These are phyloP conservation scores for Phainopepla nitens DNA, from an alignment of 2,113 vertebrate genomes.

Conservation along the genomic window DNA sequence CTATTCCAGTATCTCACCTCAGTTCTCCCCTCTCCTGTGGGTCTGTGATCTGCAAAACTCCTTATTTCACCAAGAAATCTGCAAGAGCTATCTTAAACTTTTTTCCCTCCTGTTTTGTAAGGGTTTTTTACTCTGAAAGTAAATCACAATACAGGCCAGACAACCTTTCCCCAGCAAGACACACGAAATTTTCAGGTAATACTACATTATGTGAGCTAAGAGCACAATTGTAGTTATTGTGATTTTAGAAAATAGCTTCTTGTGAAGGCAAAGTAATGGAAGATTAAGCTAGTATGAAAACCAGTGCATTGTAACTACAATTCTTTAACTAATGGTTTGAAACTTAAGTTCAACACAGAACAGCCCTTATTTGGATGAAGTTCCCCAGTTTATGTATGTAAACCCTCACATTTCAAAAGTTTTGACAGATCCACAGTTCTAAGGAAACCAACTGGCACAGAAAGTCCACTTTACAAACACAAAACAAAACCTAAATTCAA, in stretches of 20 bases:
- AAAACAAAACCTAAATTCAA: background rate
- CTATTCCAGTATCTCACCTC: background rate
- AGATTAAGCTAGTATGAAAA: background rate
- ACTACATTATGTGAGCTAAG: background rate
- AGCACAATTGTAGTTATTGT: background rate
- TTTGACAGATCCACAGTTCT: background rate
- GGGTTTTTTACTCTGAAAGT: background rate
- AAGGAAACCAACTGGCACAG: background rate
- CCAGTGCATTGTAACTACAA: background rate
- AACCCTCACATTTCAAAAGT: background rate
- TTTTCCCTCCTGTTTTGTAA: background rate
- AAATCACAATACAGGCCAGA: background rate
- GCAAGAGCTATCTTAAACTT: background rate
- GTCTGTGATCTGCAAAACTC: background rate
- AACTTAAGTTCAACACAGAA: background rate
- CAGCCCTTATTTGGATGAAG: background rate
- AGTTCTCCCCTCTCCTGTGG: background rate
- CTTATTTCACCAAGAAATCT: background rate
- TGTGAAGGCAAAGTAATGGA: background rate
- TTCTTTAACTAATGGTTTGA: background rate
- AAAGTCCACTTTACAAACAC: background rate
- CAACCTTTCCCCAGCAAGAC: background rate
- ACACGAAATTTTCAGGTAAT: background rate
- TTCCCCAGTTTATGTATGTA: background rate
- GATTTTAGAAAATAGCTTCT: background rate